Evolutionary conservation across 2,113 vertebrate species (phyloP).

Genomic region (Bubo bubo): DNA sequence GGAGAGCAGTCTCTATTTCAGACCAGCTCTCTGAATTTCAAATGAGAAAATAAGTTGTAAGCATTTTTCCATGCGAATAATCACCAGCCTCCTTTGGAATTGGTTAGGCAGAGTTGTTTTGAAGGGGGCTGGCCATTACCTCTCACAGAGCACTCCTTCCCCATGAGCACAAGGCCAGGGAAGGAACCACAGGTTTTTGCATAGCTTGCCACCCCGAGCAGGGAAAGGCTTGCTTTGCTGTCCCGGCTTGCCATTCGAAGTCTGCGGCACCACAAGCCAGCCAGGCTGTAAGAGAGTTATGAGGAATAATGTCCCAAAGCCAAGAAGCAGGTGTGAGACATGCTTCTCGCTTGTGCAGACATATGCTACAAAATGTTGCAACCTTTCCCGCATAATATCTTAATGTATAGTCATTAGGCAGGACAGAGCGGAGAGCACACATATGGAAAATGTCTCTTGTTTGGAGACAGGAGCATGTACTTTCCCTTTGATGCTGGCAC

Average conservation of each 20-base stretch:
- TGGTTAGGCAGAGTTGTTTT: neutral
- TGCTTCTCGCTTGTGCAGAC: neutral
- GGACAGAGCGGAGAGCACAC: neutral
- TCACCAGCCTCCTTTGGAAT: neutral
- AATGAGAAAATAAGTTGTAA: neutral
- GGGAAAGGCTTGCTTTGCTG: neutral
- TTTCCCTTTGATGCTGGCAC: neutral
- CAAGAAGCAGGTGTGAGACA: conserved; percentile 45
- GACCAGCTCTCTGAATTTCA: neutral
- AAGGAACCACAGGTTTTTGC: neutral
- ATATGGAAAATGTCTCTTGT: neutral
- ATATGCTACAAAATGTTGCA: conserved; percentile 8
- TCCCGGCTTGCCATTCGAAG: neutral
- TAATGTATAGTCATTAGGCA: conserved; percentile 27
- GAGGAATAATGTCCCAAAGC: neutral
- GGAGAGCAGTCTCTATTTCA: neutral
- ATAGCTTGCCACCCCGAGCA: neutral
- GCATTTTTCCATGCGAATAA: neutral
- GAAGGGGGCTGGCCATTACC: neutral
- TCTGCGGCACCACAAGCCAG: neutral
- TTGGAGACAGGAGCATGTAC: neutral
- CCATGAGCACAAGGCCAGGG: neutral
- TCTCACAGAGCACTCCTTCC: neutral
- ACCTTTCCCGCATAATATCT: neutral
- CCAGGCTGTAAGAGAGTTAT: neutral